These are phyloP conservation scores for Meta bourneti DNA, from an alignment of 2,888 invertebrate genomes.

Conservation along the genomic window DNA sequence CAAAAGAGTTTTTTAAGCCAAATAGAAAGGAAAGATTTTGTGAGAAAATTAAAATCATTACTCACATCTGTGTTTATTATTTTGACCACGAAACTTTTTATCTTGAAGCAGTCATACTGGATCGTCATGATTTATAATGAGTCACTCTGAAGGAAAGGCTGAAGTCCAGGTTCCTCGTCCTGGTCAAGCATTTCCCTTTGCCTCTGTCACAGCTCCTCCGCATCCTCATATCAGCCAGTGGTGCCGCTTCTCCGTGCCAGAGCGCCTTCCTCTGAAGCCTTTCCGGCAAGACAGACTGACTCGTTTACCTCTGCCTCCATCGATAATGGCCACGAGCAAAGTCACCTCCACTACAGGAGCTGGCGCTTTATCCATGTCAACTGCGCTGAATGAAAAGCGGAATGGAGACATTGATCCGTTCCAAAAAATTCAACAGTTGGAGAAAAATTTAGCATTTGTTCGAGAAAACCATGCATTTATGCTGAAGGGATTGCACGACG, in stretches of 20 bases:
- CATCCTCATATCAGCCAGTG: constrained; percentile 74
- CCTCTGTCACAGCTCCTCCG: constrained; percentile 53
- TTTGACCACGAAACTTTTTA: background rate
- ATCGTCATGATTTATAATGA: constrained; percentile 71
- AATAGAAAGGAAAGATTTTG: too few relatives aligned
- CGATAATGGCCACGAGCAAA: constrained; percentile 68
- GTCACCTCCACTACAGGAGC: constrained; percentile 26
- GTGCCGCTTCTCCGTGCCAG: constrained; percentile 68
- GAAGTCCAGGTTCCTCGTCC: constrained; percentile 75
- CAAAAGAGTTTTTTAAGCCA: too few relatives aligned
- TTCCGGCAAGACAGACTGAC: constrained; percentile 70
- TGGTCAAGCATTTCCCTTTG: constrained; percentile 75
- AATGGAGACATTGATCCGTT: constrained; percentile 65
- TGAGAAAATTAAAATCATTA: too few relatives aligned
- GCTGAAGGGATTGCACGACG: constrained; percentile 72
- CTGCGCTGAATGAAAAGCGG: constrained; percentile 16
- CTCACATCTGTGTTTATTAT: background rate
- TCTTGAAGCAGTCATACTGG: background rate
- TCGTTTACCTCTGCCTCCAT: constrained; percentile 66
- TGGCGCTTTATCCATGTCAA: background rate
- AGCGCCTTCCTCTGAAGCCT: constrained; percentile 71
- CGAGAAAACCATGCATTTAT: constrained; percentile 74
- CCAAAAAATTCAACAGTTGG: constrained; percentile 72
- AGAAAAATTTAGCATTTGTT: constrained; percentile 75
- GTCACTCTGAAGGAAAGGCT: constrained; percentile 73